Percentiles rank a stretch among this genome's conserved stretches.
Conservation (phyloP, 1,140 invertebrate species). For the Camponotus pennsylvanicus region DNA sequence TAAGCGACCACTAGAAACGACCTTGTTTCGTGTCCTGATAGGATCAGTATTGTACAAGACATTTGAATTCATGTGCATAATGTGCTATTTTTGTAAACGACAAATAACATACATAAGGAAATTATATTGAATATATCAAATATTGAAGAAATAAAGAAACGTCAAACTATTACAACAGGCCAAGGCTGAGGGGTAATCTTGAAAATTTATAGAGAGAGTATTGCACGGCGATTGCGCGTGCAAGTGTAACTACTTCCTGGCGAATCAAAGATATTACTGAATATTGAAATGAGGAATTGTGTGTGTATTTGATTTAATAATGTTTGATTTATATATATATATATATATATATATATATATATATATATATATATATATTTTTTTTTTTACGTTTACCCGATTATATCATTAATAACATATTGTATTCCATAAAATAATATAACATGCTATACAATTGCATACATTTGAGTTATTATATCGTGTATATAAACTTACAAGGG, state of each 20-base stretch:
- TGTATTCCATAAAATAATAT: not conserved
- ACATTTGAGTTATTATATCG: not conserved
- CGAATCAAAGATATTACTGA: not conserved
- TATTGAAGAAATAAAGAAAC: not conserved
- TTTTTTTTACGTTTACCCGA: not conserved
- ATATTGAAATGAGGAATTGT: not conserved
- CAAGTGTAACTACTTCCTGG: not conserved
- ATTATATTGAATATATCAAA: not conserved
- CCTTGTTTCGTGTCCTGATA: not conserved
- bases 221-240: not conserved
- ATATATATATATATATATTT: too few relatives aligned
- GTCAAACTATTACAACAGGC: not conserved
- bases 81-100: not conserved
- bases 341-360: too few relatives aligned
- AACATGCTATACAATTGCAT: not conserved
- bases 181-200: not conserved
- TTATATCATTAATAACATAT: not conserved
- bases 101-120: too few relatives aligned
- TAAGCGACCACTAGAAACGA: not conserved
- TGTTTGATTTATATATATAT: not conserved
- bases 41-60: not conserved
- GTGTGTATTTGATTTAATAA: slow-evolving; percentile 8
- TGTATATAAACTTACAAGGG: not conserved
- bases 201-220: not conserved
- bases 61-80: not conserved